These are phyloP conservation scores for Felis chaus DNA, from an alignment of 2,113 vertebrate genomes.

Conservation along the genomic window DNA sequence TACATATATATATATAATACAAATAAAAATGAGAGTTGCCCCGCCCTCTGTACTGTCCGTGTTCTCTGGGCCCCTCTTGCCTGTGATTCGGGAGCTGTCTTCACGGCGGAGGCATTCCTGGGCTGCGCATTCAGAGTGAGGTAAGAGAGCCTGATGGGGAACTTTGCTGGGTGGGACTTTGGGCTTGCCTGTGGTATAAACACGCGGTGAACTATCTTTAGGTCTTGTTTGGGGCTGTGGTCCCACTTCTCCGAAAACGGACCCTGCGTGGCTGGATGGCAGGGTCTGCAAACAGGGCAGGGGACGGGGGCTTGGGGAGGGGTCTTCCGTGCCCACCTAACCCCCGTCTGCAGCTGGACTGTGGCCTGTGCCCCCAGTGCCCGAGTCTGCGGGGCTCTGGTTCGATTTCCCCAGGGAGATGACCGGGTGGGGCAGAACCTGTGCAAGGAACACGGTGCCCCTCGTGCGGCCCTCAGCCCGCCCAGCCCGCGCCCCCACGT, in stretches of 20 bases:
- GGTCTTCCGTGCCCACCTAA: no score
- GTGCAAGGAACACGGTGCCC: no score
- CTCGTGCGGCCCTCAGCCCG: background rate
- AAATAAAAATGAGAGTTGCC: no score
- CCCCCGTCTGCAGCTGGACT: background rate
- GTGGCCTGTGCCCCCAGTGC: no score
- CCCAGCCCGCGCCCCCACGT: background rate
- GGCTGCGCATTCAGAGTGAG: background rate
- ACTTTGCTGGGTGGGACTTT: background rate
- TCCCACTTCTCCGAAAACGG: background rate
- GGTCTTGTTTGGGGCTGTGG: background rate
- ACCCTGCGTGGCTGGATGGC: rapidly evolving
- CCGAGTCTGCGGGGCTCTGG: background rate
- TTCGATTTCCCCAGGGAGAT: background rate
- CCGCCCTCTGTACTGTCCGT: background rate
- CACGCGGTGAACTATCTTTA: rapidly evolving
- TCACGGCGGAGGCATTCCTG: no score
- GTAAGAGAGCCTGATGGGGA: background rate
- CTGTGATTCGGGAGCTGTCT: background rate
- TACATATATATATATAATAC: no score
- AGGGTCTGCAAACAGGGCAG: background rate
- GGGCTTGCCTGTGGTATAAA: background rate
- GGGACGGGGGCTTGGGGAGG: background rate
- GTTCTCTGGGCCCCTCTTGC: background rate
- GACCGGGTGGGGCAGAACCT: background rate